Evolutionary conservation across 35 echinoderm and acorn worm genomes (phyloP), one percentile per base, ranked within the genome.

Genomic region (Patiria miniata): DNA sequence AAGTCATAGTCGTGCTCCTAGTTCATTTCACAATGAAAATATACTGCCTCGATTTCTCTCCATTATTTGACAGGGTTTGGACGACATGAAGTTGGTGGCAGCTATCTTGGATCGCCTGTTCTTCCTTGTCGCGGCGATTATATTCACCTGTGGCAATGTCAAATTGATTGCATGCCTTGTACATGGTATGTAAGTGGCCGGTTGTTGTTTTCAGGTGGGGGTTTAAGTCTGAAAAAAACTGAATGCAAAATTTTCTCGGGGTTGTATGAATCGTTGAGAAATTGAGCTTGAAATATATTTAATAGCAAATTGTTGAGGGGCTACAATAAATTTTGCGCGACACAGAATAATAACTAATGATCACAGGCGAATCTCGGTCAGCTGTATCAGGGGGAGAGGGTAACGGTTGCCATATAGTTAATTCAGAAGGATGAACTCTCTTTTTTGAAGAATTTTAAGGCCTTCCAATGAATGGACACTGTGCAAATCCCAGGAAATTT

Each of bases 1-100:
- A 12, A 47, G 4, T 12, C 42, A 4, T 12, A 47, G 42, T 12
- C 42, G 4, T 47, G 12, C 42, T 4, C 42, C 12, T 47, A 47
- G 12, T 47, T 47, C 12, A 47, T 47, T 12, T 47, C 42, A 47
- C 42, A 47, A 47, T 47, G 12, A 47, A 47, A n/a, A n/a, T n/a
- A n/a, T n/a, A n/a, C n/a, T n/a, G n/a, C n/a, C n/a, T n/a, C n/a
- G n/a, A n/a, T n/a, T n/a, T n/a, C n/a, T n/a, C 42, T 47, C 42
- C 12, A 6, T 47, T 47, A 12, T 47, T 47, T 47, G 4, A 47
- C 42, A 47, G 42, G 42, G 42, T 47, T 6, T 47, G 42, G 42
- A 47, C 42, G 65, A 73, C 26, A 73, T 73, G 65, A 73, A 73
- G 65, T 34, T 73, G 65, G 26, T 73, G 10, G 65, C 65, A 34